A percentile compares a stretch with the other conserved stretches of the same genome.
These are phyloP conservation scores for Acridotheres tristis DNA, from an alignment of 2,797 vertebrate species.

Conservation along the genomic window DNA sequence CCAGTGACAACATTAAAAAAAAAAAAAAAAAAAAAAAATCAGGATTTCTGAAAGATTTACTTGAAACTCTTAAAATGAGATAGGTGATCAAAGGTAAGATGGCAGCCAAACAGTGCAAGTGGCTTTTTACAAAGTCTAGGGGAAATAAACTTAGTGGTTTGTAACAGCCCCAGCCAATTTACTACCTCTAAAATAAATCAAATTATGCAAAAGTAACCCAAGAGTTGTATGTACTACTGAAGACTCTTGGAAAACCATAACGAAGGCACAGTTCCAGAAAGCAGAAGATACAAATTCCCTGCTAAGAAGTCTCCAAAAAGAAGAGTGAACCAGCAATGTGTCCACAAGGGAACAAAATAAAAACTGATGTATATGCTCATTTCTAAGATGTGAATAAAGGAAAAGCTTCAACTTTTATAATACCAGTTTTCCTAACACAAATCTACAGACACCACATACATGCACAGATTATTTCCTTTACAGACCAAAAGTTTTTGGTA, in stretches of 20 bases:
- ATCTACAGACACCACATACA: not conserved
- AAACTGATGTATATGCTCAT: not conserved
- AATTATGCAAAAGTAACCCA: not conserved
- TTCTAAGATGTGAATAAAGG: not conserved
- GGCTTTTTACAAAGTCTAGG: not conserved
- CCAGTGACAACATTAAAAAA: not conserved
- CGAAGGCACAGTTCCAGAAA: not conserved
- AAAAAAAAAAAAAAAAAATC: not conserved
- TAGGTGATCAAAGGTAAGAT: not conserved
- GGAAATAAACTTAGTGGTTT: not conserved
- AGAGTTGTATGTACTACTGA: not conserved
- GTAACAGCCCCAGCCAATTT: not conserved
- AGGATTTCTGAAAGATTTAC: not conserved
- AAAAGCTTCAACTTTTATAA: not conserved
- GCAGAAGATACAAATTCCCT: not conserved
- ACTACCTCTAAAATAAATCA: not conserved
- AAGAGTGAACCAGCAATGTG: not conserved
- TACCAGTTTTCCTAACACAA: not conserved
- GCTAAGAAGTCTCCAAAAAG: not conserved
- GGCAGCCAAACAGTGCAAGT: not conserved
- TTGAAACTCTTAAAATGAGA: not conserved
- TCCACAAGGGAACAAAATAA: not conserved
- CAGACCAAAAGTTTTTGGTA: not conserved
- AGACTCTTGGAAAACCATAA: not conserved
- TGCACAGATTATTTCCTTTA: not conserved